A percentile compares a stretch with the other conserved stretches of the same genome.
These are phyloP conservation scores for Drosophila tripunctata DNA, from an alignment of 2,888 invertebrate genomes.

Conservation along the genomic window DNA sequence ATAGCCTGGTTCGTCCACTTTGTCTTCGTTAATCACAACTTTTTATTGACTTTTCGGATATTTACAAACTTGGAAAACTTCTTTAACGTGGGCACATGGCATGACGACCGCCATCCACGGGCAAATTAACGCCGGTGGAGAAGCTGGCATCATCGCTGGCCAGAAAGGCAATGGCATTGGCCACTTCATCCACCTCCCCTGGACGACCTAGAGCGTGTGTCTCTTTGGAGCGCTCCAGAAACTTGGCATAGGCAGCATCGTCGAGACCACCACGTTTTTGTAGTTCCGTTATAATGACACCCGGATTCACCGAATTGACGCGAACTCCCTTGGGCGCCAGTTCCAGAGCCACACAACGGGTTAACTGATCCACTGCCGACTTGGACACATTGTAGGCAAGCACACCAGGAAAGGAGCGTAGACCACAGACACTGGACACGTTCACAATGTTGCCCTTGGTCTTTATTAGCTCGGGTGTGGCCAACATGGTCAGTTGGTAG, in stretches of 20 bases:
- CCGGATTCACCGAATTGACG: constrained; percentile 95
- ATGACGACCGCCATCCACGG: constrained; percentile 97
- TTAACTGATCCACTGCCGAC: constrained; percentile 96
- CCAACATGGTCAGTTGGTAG: constrained; percentile 92
- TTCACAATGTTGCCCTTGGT: constrained; percentile 96
- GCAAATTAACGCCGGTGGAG: constrained; percentile 94
- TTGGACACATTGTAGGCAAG: constrained; percentile 97
- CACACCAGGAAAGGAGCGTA: constrained; percentile 94
- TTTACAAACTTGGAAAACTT: too few species aligned
- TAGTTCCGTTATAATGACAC: constrained; percentile 94
- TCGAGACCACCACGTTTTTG: constrained; percentile 94
- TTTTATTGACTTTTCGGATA: too few species aligned
- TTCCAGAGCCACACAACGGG: constrained; percentile 95
- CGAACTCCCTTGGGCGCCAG: constrained; percentile 92
- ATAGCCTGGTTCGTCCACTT: too few species aligned
- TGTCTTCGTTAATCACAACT: too few species aligned
- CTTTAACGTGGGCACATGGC: constrained; percentile 95
- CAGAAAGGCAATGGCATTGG: constrained; percentile 94
- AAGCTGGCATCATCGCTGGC: constrained; percentile 95
- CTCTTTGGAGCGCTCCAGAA: constrained; percentile 92
- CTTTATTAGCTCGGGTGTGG: constrained; percentile 92
- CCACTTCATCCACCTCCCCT: constrained; percentile 93
- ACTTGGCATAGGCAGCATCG: constrained; percentile 91
- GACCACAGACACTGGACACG: constrained; percentile 96
- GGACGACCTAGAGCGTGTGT: constrained; percentile 97